Base-by-base conservation (phyloP, 2,113 vertebrate genomes). In the Gulo gulo region DNA sequence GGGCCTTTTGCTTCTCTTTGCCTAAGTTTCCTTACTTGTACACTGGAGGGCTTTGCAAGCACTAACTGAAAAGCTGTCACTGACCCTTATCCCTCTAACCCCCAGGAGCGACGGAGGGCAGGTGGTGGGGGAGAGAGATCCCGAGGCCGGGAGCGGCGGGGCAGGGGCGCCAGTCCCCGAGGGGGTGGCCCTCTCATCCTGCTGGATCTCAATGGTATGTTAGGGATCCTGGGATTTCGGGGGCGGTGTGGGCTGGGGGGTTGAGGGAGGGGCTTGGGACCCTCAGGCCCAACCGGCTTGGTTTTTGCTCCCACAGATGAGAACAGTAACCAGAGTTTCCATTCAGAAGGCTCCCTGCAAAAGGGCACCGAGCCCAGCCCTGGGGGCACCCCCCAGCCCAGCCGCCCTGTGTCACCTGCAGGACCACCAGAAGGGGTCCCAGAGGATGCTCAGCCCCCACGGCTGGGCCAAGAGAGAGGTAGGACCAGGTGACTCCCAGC, bases 201-300 rank as follows among this genome's bases (percentile, higher is more conserved):
- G 97, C 94, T 98, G 29, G 98, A 98, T 88, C 98, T 98, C 91
- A 98, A 98, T 50, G 98, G 98, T 98, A 98, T 39, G 97, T 98
- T 98, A 67, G 84, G 73, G 52, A 74, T 87, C 47, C 63, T 88
- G 69, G 79, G 52, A 63, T n/a, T 42, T 15, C 29, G n/a, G 83
- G 47, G 34, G 39, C 18, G 39, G 61, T 79, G 47, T 52, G 26
- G 67, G 14, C 61, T 88, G 47, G 42, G 74, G n/a, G 14, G 39
- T 13, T 55, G 80, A 55, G 63, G 63, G 74, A 92, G 50, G 29
- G 31, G n/a, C 1, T 26, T 36, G 69, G 42, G 31, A 14, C 59
- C 36, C 76, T 79, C 76, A 86, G 52, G 55, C 80, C 81, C 84
- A 94, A 85, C 20, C 34, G 34, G 83, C 47, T 88, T 0, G 47